Percentiles rank a stretch among this genome's conserved stretches.
phyloP scores from a whole-genome alignment of 1,140 invertebrate species.

The Drosophila leontia region DNA sequence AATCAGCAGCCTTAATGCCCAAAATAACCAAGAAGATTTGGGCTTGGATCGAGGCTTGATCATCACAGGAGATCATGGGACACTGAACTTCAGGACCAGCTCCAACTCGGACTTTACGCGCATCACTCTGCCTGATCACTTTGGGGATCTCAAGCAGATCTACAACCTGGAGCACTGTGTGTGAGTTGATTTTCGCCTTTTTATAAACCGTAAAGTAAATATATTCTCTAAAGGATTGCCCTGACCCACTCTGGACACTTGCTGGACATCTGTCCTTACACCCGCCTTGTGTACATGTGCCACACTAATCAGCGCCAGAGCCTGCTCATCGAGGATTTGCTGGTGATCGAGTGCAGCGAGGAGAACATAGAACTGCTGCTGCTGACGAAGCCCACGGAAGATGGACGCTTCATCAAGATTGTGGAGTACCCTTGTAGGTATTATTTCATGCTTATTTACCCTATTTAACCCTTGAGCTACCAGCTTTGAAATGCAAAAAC shows the following conservation, averaged over 20 bases:
- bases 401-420: conserved; percentile 66
- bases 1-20: conserved; percentile 18
- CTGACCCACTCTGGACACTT: conserved; percentile 72
- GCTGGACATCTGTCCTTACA: conserved; percentile 78
- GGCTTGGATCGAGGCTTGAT: conserved; percentile 13
- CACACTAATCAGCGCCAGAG: conserved; percentile 8
- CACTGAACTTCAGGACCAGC: conserved; percentile 35
- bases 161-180: conserved; percentile 72
- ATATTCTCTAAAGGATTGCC: conserved; percentile 31
- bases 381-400: conserved; percentile 59
- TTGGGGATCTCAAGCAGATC: conserved; percentile 64
- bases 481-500: conserved; percentile 75
- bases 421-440: conserved; percentile 79
- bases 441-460: background rate
- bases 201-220: background rate
- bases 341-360: conserved; percentile 74
- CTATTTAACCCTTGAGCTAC: background rate
- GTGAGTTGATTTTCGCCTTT: conserved; percentile 41
- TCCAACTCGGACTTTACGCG: conserved; percentile 37
- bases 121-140: conserved; percentile 51
- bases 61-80: conserved; percentile 50
- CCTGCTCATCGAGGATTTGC: conserved; percentile 72
- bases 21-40: conserved; percentile 47
- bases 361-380: conserved; percentile 73
- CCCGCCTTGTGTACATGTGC: conserved; percentile 40